Conservation (phyloP, 1,140 invertebrate species). For the Leptopilina boulardi region DNA sequence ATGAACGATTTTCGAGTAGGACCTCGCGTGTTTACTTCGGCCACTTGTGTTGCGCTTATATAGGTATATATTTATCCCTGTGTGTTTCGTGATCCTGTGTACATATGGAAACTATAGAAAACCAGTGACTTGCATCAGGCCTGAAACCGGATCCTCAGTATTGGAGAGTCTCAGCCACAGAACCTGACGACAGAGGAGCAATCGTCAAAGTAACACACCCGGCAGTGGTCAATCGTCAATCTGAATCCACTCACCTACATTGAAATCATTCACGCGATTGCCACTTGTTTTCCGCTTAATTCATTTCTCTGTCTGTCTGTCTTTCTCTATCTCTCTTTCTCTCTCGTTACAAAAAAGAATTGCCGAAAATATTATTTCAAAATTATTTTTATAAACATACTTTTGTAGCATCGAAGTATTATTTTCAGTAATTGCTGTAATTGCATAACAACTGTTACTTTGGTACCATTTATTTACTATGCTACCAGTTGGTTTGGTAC, state of each 20-base stretch:
- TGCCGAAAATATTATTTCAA: too few species aligned
- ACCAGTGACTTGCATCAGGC: constrained; percentile 37
- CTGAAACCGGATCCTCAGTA: constrained; percentile 54
- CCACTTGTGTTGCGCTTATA: constrained; percentile 22
- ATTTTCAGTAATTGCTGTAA: too few species aligned
- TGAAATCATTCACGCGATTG: constrained; percentile 62
- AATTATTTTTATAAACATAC: too few species aligned
- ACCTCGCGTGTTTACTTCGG: constrained; percentile 36
- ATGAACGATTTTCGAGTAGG: constrained; percentile 38
- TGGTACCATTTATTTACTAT: too few species aligned
- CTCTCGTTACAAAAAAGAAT: background rate
- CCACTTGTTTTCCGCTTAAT: constrained; percentile 6
- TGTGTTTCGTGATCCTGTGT: constrained; percentile 36
- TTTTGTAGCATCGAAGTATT: too few species aligned
- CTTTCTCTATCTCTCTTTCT: too few species aligned
- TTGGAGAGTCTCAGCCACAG: constrained; percentile 51
- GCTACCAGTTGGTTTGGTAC: too few species aligned
- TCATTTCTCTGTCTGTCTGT: too few species aligned
- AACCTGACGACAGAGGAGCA: constrained; percentile 49
- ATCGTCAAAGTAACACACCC: constrained; percentile 59
- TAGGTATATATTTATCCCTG: too few species aligned
- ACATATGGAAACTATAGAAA: constrained; percentile 28
- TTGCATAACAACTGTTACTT: too few species aligned
- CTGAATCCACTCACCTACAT: constrained; percentile 48
- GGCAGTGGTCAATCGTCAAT: constrained; percentile 60